Base-by-base conservation (phyloP, 2,888 invertebrate genomes). In the Apantesis nais region DNA sequence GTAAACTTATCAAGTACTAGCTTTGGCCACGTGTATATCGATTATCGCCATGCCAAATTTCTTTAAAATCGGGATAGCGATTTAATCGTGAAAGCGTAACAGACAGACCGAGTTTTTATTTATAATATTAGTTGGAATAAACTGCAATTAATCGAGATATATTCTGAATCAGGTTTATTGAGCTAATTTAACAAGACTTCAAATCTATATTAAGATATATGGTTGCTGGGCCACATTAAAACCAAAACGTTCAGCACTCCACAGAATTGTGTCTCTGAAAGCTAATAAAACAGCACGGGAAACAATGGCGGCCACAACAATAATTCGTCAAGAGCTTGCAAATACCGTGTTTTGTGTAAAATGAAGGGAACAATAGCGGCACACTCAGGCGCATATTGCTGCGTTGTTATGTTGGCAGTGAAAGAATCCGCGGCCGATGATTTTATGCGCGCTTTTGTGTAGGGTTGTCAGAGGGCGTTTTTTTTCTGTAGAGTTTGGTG, bases 291-390 rank as follows among this genome's bases (percentile, higher is more conserved):
- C 1, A 16, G 37, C 3, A n/a, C 11, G 34, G 41, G 37, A 75
- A 78, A 80, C 77, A 80, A 78, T 76, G 66, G 62, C 25, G 48
- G 48, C 66, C 76, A 68, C 68, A 75, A 67, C 66, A 71, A 67
- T 68, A 55, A 67, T 76, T 70, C 76, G 61, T 71, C 69, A 70
- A 79, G 74, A 74, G 71, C 44, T 37, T 31, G 66, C 66, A 52
- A 62, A 72, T 66, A 68, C 37, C 31, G 22, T 69, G 64, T 73
- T 69, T 73, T 67, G 72, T 70, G 68, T 73, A 34, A 73, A 70
- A 63, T 77, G 68, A 78, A 72, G 62, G 73, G 80, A 84, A 86
- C 84, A 86, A 88, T 82, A 82, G 81, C 71, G 75, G n/a, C 65
- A 75, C 85, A 83, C 86, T 80, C 72, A 48, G 72, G 72, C 77